Conservation (phyloP, 2,888 invertebrate species). For the Autographa pulchrina region DNA sequence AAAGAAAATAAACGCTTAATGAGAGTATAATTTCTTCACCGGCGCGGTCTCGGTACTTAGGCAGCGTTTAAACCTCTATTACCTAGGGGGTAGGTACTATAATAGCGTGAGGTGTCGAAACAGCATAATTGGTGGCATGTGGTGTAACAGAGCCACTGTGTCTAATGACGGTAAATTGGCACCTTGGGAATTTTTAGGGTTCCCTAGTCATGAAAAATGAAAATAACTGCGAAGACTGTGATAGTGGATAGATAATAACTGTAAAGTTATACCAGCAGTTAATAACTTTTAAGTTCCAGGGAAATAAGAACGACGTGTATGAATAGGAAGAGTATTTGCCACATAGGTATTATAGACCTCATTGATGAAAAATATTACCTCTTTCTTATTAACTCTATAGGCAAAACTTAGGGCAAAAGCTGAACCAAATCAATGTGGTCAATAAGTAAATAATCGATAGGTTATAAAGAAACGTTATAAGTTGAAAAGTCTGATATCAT, state of each 20-base stretch:
- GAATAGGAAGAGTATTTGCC: not conserved
- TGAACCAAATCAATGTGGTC: no score
- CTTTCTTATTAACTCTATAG: no score
- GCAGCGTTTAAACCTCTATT: constrained; percentile 33
- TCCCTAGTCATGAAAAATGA: constrained; percentile 19
- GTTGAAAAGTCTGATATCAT: no score
- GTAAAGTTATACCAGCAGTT: no score
- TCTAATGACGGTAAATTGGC: constrained; percentile 63
- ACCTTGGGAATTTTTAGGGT: constrained; percentile 41
- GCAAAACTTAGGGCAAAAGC: no score
- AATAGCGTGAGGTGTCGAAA: constrained; percentile 50
- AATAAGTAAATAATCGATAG: no score
- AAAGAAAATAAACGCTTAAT: constrained; percentile 49
- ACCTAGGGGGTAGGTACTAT: constrained; percentile 18
- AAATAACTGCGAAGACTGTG: not conserved
- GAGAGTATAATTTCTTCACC: constrained; percentile 47
- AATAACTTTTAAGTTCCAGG: not conserved
- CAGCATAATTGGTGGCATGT: constrained; percentile 49
- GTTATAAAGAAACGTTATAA: no score
- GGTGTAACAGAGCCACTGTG: constrained; percentile 51
- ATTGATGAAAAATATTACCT: not conserved
- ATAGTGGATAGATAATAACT: no score
- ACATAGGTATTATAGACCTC: not conserved
- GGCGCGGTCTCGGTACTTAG: constrained; percentile 28
- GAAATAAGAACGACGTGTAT: not conserved